Evolutionary conservation across 2,797 vertebrate species (phyloP), one percentile per base, ranked within the genome.

Genomic region (Rousettus madagascariensis): DNA sequence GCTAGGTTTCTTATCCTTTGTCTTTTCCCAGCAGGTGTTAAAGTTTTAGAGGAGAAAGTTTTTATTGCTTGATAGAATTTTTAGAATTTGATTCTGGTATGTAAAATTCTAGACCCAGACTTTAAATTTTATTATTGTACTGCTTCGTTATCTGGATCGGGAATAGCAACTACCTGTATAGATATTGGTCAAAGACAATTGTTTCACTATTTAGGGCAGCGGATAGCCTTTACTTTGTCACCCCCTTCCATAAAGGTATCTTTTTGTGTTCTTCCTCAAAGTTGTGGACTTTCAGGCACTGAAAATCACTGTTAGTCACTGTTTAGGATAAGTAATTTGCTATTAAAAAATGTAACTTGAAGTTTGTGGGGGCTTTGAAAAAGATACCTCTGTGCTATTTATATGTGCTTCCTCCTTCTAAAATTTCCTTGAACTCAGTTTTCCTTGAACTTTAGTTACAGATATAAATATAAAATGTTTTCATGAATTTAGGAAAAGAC

Each of bases 401-500:
- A 24, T 51, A 28, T 53, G 36, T 79, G 49, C 77, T 95, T 72
- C 12, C 17, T 72, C 36, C 41, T 61, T 46, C 24, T 79, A 83
- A 83, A 82, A 82, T 68, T 66, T 89, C 41, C 36, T 53, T 79
- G 43, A 79, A 61, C 17, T 61, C 49, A 49, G 15, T 49, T 68
- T 66, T 89, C 46, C 16, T 61, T 79, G 43, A 79, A 66, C 20
- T 66, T 90, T 89, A 82, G 15, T 93, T 82, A 65, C 7, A 13
- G 30, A 46, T 87, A 20, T 43, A 74, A 87, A 57, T 91, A 13
- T 66, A 72, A 77, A 95, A 69, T 22, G 82, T 93, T 20, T 43
- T 77, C 6, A 68, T 92, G 43, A 90, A 83, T 86, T 92, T 90
- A 49, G 55, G 49, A 57, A 86, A 85, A 87, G 61, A 86, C 43